Conservation (phyloP, 2,888 invertebrate genomes). For the Parthenolecanium corni region DNA sequence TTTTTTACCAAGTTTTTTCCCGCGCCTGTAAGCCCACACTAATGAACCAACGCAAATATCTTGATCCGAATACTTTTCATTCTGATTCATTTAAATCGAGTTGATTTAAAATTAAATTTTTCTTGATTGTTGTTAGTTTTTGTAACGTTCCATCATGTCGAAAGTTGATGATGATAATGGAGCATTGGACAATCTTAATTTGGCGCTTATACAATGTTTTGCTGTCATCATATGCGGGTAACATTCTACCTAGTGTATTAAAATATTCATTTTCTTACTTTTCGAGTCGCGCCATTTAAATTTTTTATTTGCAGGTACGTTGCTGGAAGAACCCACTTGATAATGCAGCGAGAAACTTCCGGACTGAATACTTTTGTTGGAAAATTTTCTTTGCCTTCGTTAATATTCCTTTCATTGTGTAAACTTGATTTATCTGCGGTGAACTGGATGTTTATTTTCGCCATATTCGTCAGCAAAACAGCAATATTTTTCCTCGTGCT, state of each 20-base stretch:
- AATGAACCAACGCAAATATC: no score
- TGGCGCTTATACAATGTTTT: conserved; percentile 84
- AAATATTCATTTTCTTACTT: neutral
- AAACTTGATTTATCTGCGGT: conserved; percentile 69
- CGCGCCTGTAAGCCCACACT: no score
- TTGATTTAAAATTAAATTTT: no score
- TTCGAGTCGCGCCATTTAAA: no score
- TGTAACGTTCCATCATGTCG: neutral
- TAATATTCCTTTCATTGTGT: conserved; percentile 82
- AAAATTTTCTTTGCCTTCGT: conserved; percentile 80
- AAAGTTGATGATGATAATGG: neutral
- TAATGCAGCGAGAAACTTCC: conserved; percentile 70
- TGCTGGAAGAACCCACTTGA: conserved; percentile 70
- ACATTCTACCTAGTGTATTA: no score
- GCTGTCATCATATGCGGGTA: conserved; percentile 81
- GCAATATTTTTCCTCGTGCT: conserved; percentile 71
- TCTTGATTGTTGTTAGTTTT: no score
- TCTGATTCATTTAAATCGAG: no score
- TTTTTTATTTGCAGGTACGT: conserved; percentile 53
- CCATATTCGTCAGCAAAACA: conserved; percentile 74
- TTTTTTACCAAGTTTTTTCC: no score
- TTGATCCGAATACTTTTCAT: no score
- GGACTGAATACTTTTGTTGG: conserved; percentile 87
- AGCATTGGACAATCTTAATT: conserved; percentile 67
- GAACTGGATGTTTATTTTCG: conserved; percentile 82